A percentile compares a stretch with the other conserved stretches of the same genome.
phyloP scores from a whole-genome alignment of 2,113 vertebrate species.

The Scytalopus superciliaris region DNA sequence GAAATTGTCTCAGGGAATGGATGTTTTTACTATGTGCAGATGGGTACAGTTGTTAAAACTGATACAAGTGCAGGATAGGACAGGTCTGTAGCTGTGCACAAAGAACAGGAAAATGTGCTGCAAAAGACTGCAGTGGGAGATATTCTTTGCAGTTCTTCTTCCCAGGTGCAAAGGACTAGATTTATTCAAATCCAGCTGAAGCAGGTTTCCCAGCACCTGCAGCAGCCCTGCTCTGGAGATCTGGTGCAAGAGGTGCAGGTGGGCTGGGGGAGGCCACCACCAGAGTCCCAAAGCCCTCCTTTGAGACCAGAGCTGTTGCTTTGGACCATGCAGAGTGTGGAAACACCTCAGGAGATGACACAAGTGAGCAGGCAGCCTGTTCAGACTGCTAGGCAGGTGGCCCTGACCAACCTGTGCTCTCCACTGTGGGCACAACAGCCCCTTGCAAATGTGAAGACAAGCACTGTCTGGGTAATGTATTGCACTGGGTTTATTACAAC shows the following conservation, averaged over 20 bases:
- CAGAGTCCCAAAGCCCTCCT: not conserved
- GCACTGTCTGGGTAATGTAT: not conserved
- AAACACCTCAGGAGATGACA: not conserved
- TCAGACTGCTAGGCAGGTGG: not conserved
- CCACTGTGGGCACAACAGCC: not conserved
- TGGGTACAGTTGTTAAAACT: not conserved
- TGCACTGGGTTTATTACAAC: not conserved
- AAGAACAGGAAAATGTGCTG: not conserved
- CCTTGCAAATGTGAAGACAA: not conserved
- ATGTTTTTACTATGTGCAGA: not conserved
- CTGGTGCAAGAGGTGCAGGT: not conserved
- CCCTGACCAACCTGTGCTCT: not conserved
- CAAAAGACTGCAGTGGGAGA: not conserved
- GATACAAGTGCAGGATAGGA: not conserved
- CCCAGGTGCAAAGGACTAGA: not conserved
- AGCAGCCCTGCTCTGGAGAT: not conserved
- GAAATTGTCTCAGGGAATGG: fast-evolving
- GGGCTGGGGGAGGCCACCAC: not conserved
- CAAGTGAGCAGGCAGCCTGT: not conserved
- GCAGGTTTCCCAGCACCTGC: not conserved
- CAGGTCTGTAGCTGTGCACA: not conserved
- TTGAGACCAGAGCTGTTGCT: not conserved
- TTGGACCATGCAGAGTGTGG: not conserved
- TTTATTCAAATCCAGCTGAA: not conserved
- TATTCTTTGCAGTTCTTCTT: not conserved